A percentile compares a stretch with the other conserved stretches of the same genome.
phyloP scores from a whole-genome alignment of 2,888 invertebrate species.

The Leuctra nigra region DNA sequence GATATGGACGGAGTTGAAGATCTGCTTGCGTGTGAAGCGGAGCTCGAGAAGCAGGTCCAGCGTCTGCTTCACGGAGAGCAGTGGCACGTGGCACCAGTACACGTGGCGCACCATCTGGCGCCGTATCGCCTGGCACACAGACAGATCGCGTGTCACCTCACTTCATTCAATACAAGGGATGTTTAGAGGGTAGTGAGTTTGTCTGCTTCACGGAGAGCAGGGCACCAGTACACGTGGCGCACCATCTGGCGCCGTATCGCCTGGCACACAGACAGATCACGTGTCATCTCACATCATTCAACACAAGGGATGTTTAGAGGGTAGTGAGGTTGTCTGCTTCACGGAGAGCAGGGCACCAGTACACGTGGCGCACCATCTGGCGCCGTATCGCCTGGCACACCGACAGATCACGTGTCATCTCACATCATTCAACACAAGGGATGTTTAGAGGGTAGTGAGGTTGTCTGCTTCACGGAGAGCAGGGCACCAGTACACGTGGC shows the following conservation, averaged over 20 bases:
- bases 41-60: constrained; percentile 47
- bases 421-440: too few species aligned
- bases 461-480: constrained; percentile 49
- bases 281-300: too few species aligned
- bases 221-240: constrained; percentile 58
- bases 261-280: too few species aligned
- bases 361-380: constrained; percentile 52
- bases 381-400: constrained; percentile 35
- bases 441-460: background rate
- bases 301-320: too few species aligned
- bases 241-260: constrained; percentile 41
- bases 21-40: constrained; percentile 47
- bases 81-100: constrained; percentile 55
- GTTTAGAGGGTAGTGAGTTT: background rate
- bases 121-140: constrained; percentile 35
- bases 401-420: too few species aligned
- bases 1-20: constrained; percentile 54
- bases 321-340: constrained; percentile 42
- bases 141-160: too few species aligned
- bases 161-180: too few species aligned
- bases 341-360: constrained; percentile 54
- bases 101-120: constrained; percentile 50
- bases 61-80: constrained; percentile 52
- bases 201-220: constrained; percentile 52
- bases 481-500: constrained; percentile 59